A percentile compares a stretch with the other conserved stretches of the same genome.
These are phyloP conservation scores for Tetragnatha montana DNA, from an alignment of 2,888 invertebrate species.

Conservation along the genomic window DNA sequence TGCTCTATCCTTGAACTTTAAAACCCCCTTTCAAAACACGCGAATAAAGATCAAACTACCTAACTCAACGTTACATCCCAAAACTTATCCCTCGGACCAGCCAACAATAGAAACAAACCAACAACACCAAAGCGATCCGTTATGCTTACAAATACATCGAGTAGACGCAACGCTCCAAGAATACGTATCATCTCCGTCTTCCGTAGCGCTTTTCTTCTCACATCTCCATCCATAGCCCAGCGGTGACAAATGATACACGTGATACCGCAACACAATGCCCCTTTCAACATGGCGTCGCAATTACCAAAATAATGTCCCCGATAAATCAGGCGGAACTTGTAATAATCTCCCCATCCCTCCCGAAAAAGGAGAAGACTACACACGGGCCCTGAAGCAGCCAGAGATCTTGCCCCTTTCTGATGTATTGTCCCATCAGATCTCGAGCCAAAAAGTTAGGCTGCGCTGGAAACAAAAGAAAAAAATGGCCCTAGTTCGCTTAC, in stretches of 20 bases:
- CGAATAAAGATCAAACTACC: no score
- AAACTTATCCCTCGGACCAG: background rate
- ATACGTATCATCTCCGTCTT: background rate
- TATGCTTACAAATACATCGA: background rate
- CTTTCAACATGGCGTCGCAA: constrained; percentile 19
- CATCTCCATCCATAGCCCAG: background rate
- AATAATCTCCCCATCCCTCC: constrained; percentile 1
- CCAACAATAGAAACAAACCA: background rate
- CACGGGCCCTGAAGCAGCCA: background rate
- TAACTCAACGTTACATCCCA: background rate
- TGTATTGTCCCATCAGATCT: constrained; percentile 23
- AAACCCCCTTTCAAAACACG: no score
- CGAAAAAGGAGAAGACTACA: background rate
- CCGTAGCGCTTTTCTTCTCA: background rate
- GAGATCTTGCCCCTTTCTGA: constrained; percentile 7
- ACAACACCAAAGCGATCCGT: background rate
- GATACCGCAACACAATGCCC: constrained; percentile 20
- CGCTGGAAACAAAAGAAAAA: constrained; percentile 14
- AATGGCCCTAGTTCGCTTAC: background rate
- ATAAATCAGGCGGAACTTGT: constrained; percentile 27
- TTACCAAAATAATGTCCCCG: constrained; percentile 21
- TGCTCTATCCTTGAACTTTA: no score
- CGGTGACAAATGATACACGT: background rate
- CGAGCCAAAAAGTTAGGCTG: constrained; percentile 8
- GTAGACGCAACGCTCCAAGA: background rate